phyloP scores from a whole-genome alignment of 2,797 vertebrate species.

The Anabas testudineus region DNA sequence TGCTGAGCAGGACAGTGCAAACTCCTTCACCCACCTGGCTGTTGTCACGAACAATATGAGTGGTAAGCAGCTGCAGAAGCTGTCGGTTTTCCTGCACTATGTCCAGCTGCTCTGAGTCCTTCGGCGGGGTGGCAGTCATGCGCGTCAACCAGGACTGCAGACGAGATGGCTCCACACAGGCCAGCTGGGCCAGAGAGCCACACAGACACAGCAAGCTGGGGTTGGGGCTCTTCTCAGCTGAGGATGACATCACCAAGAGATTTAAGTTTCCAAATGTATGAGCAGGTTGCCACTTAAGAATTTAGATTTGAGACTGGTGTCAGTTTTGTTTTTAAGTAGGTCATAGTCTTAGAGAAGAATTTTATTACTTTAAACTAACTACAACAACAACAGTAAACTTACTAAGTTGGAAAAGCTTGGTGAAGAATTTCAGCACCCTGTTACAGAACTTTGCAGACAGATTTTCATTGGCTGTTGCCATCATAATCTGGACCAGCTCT shows the following conservation, averaged over 20 bases:
- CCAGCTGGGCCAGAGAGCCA: constrained; percentile 95
- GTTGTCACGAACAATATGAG: constrained; percentile 97
- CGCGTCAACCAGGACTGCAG: constrained; percentile 96
- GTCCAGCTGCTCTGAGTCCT: constrained; percentile 96
- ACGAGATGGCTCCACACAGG: constrained; percentile 92
- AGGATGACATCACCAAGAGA: constrained; percentile 4
- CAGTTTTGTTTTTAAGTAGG: no score
- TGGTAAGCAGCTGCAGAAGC: constrained; percentile 94
- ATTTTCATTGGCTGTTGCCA: constrained; percentile 97
- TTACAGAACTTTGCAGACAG: constrained; percentile 99
- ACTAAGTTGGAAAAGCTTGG: constrained; percentile 99
- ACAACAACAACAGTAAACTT: constrained; percentile 72
- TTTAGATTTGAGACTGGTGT: background rate
- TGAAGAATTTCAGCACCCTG: constrained; percentile 98
- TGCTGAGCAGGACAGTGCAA: constrained; percentile 96
- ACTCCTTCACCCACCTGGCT: constrained; percentile 99
- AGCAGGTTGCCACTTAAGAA: background rate
- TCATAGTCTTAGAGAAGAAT: no score
- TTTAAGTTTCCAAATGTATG: background rate
- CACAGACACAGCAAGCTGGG: constrained; percentile 94
- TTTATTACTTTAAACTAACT: no score
- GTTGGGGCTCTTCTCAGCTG: constrained; percentile 98
- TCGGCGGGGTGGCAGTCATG: constrained; percentile 94
- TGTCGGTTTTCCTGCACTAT: constrained; percentile 97
- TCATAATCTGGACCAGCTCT: constrained; percentile 99